phyloP scores from a whole-genome alignment of 2,888 invertebrate species.

The Ferrisia virgata region DNA sequence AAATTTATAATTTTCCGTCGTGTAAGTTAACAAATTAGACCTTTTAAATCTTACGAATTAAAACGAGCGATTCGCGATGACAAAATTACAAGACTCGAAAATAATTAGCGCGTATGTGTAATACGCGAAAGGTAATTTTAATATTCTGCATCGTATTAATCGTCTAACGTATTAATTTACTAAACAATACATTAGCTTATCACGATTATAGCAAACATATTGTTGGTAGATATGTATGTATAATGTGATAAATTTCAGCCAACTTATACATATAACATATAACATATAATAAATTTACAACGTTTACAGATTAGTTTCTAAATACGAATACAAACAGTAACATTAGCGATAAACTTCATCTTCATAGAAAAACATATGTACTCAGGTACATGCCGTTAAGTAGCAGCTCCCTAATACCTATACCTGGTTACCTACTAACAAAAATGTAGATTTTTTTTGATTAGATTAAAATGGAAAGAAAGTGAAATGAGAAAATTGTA shows the following conservation, averaged over 20 bases:
- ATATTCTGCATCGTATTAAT: neutral
- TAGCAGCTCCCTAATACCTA: too few relatives aligned
- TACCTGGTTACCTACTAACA: too few relatives aligned
- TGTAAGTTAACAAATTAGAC: conserved; percentile 1
- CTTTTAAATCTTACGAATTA: conserved; percentile 5
- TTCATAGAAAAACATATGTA: too few relatives aligned
- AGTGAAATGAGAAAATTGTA: too few relatives aligned
- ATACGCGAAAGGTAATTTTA: neutral
- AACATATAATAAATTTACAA: neutral
- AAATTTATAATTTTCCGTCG: neutral
- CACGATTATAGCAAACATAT: neutral
- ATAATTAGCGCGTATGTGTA: neutral
- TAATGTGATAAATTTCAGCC: neutral
- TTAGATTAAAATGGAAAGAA: too few relatives aligned
- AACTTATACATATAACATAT: neutral
- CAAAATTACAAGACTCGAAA: neutral
- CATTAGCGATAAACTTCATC: neutral
- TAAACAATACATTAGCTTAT: conserved; percentile 5
- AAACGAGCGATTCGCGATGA: conserved; percentile 1
- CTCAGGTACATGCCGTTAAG: too few relatives aligned
- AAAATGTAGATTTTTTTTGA: too few relatives aligned
- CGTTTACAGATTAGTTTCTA: neutral
- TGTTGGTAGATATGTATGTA: too few relatives aligned
- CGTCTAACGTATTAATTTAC: conserved; percentile 17
- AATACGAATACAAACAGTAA: neutral